These are phyloP conservation scores for Pyralis farinalis DNA, from an alignment of 2,888 invertebrate species.

Conservation along the genomic window DNA sequence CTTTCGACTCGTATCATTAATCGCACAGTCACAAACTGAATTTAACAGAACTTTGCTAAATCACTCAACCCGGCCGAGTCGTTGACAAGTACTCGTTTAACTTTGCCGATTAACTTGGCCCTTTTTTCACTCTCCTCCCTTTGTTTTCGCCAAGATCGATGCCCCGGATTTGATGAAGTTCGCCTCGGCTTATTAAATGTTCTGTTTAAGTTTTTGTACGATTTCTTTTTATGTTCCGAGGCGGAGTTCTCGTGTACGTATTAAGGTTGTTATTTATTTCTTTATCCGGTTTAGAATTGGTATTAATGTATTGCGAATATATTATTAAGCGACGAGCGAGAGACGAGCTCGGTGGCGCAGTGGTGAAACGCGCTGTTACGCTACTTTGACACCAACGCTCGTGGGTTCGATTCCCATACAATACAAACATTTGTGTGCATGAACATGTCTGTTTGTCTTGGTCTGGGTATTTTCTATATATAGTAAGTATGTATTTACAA, in stretches of 20 bases:
- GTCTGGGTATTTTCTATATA: too few relatives aligned
- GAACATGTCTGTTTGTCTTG: too few relatives aligned
- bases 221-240: slow-evolving; percentile 3
- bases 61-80: slow-evolving; percentile 33
- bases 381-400: too few relatives aligned
- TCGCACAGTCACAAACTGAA: slow-evolving; percentile 27
- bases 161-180: neutral
- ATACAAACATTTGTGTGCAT: too few relatives aligned
- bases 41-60: slow-evolving; percentile 26
- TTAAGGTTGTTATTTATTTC: neutral
- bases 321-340: too few relatives aligned
- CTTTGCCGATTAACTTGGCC: slow-evolving; percentile 41
- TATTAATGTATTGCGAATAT: too few relatives aligned
- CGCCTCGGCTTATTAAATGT: slow-evolving; percentile 6
- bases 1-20: slow-evolving; percentile 24
- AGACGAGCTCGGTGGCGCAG: too few relatives aligned
- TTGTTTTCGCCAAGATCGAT: slow-evolving; percentile 14
- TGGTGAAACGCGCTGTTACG: too few relatives aligned
- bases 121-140: slow-evolving; percentile 23
- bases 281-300: neutral
- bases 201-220: neutral
- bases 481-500: too few relatives aligned
- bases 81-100: slow-evolving; percentile 46
- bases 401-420: too few relatives aligned
- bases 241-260: neutral